These are phyloP conservation scores for Oedothorax gibbosus DNA, from an alignment of 1,140 invertebrate genomes.

Conservation along the genomic window DNA sequence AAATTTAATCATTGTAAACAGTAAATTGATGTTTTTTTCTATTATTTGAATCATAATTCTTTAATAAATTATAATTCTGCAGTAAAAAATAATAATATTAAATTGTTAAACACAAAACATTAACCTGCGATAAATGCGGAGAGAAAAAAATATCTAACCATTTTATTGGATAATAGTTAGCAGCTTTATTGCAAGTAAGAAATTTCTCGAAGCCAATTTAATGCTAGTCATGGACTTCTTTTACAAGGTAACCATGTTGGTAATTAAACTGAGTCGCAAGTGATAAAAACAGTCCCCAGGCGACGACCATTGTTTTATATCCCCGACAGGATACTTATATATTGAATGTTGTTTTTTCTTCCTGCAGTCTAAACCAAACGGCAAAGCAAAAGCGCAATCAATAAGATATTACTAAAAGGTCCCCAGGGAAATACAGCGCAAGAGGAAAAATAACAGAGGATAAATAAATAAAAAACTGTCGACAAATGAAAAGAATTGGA, in stretches of 20 bases:
- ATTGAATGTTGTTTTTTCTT: too few relatives aligned
- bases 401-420: slow-evolving; percentile 59
- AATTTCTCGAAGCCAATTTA: too few relatives aligned
- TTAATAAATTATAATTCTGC: too few relatives aligned
- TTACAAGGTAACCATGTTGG: slow-evolving; percentile 24
- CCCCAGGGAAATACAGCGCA: slow-evolving; percentile 52
- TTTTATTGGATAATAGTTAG: too few relatives aligned
- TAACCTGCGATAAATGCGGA: too few relatives aligned
- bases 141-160: too few relatives aligned
- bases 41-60: too few relatives aligned
- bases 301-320: slow-evolving; percentile 33
- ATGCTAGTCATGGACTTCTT: background rate
- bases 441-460: slow-evolving; percentile 31
- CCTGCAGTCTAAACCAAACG: slow-evolving; percentile 19
- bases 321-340: slow-evolving; percentile 21
- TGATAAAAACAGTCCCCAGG: slow-evolving; percentile 37
- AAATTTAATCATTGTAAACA: too few relatives aligned
- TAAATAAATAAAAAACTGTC: slow-evolving; percentile 15
- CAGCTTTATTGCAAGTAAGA: too few relatives aligned
- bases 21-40: too few relatives aligned
- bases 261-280: slow-evolving; percentile 38
- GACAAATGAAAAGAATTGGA: slow-evolving; percentile 52
- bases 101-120: too few relatives aligned
- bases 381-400: slow-evolving; percentile 40
- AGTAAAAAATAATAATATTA: too few relatives aligned